phyloP scores from a whole-genome alignment of 2,888 invertebrate genomes.

The Oscheius sp. region DNA sequence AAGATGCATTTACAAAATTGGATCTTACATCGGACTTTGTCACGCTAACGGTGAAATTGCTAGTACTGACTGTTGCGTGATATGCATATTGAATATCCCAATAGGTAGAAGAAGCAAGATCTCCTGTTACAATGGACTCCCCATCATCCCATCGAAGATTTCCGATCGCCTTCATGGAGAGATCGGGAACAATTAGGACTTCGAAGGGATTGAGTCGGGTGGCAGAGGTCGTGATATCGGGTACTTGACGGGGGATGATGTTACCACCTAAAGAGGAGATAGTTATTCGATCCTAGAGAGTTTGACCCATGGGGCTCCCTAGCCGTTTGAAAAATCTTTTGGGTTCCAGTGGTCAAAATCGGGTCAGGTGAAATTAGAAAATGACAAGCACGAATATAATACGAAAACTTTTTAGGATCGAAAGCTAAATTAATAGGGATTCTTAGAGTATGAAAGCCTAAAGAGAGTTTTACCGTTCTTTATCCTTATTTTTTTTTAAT shows the following conservation, averaged over 20 bases:
- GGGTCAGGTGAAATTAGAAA: too few relatives aligned
- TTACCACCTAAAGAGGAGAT: conserved; percentile 51
- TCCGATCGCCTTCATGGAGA: conserved; percentile 17
- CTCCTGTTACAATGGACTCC: conserved; percentile 49
- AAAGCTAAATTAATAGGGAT: too few relatives aligned
- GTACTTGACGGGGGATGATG: conserved; percentile 74
- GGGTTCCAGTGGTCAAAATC: too few relatives aligned
- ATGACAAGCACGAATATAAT: too few relatives aligned
- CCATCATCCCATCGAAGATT: conserved; percentile 67
- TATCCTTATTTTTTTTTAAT: too few relatives aligned
- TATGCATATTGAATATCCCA: conserved; percentile 28
- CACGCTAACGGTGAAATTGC: conserved; percentile 15
- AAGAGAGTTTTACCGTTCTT: too few relatives aligned
- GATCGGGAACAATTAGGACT: conserved; percentile 75
- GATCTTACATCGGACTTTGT: conserved; percentile 11
- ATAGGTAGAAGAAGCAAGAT: not conserved
- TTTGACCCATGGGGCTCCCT: too few relatives aligned
- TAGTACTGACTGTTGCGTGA: not conserved
- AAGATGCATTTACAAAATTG: not conserved
- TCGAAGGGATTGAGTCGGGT: conserved; percentile 77
- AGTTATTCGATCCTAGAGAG: too few relatives aligned
- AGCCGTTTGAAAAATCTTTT: too few relatives aligned
- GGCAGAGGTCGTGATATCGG: conserved; percentile 55
- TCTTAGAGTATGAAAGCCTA: not conserved
- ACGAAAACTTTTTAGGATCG: too few relatives aligned